Evolutionary conservation across 2,113 vertebrate species (phyloP).

Genomic region (Lutjanus erythropterus): DNA sequence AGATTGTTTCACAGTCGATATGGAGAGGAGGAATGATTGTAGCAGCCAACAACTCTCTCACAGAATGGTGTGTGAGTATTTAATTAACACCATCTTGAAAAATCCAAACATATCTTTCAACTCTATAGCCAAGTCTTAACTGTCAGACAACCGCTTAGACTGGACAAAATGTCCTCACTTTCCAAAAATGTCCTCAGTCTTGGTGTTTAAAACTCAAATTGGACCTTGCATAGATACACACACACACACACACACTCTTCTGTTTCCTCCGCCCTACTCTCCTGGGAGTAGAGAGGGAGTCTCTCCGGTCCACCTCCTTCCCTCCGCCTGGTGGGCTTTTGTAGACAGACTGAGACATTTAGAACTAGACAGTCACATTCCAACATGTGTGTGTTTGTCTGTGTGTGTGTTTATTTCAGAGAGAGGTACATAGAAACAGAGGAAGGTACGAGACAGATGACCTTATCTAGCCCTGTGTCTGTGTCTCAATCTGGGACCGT

Average conservation of each 20-base stretch:
- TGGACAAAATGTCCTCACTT: background rate
- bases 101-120: background rate
- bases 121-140: background rate
- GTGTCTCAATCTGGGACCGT: slow-evolving; percentile 6
- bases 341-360: slow-evolving; percentile 60
- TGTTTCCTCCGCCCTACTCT: slow-evolving; percentile 5
- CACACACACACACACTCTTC: background rate
- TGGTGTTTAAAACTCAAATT: background rate
- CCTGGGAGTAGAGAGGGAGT: background rate
- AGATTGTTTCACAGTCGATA: background rate
- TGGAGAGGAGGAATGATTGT: background rate
- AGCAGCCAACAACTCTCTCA: too few relatives aligned
- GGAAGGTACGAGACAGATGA: slow-evolving; percentile 2
- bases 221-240: background rate
- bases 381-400: slow-evolving; percentile 29
- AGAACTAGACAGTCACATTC: slow-evolving; percentile 65
- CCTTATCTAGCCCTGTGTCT: slow-evolving; percentile 20
- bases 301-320: slow-evolving; percentile 12
- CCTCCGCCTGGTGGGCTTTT: slow-evolving; percentile 20
- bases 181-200: background rate
- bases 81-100: background rate
- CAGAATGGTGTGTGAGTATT: background rate
- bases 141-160: background rate
- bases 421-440: slow-evolving; percentile 15
- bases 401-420: slow-evolving; percentile 32